A percentile compares a stretch with the other conserved stretches of the same genome.
phyloP scores from a whole-genome alignment of 1,140 invertebrate genomes.

The Stegodyphus dumicola region DNA sequence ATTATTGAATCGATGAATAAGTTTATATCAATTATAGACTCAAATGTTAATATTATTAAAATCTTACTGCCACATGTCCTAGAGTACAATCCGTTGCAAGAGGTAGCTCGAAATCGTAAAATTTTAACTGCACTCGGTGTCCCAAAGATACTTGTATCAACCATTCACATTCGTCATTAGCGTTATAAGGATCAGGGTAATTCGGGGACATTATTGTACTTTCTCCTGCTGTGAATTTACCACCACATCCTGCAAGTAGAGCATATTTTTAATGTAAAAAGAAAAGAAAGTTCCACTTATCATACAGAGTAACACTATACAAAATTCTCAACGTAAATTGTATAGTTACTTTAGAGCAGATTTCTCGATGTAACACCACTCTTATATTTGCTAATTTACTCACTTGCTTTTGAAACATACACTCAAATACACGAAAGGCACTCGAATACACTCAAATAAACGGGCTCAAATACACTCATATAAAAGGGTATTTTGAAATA shows the following conservation, averaged over 20 bases:
- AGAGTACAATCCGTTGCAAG: constrained; percentile 71
- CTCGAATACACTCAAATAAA: too few species aligned
- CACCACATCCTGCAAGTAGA: constrained; percentile 68
- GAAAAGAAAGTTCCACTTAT: too few species aligned
- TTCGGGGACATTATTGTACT: constrained; percentile 75
- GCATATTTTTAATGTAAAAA: background rate
- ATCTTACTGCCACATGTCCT: constrained; percentile 73
- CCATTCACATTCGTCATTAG: constrained; percentile 79
- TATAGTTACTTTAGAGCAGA: too few species aligned
- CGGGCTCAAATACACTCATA: too few species aligned
- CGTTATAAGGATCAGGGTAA: constrained; percentile 81
- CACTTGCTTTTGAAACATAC: too few species aligned
- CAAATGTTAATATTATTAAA: background rate
- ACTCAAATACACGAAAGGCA: too few species aligned
- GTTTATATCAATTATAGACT: background rate
- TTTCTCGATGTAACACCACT: too few species aligned
- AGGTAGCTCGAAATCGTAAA: constrained; percentile 76
- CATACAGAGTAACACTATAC: too few species aligned
- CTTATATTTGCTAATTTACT: too few species aligned
- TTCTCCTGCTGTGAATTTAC: constrained; percentile 63
- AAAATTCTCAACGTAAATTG: too few species aligned
- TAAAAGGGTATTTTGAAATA: too few species aligned
- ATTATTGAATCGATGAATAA: too few species aligned
- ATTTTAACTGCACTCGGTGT: constrained; percentile 75
- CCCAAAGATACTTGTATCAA: constrained; percentile 75